Conservation (phyloP, 2,797 vertebrate genomes). For the Champsocephalus gunnari region DNA sequence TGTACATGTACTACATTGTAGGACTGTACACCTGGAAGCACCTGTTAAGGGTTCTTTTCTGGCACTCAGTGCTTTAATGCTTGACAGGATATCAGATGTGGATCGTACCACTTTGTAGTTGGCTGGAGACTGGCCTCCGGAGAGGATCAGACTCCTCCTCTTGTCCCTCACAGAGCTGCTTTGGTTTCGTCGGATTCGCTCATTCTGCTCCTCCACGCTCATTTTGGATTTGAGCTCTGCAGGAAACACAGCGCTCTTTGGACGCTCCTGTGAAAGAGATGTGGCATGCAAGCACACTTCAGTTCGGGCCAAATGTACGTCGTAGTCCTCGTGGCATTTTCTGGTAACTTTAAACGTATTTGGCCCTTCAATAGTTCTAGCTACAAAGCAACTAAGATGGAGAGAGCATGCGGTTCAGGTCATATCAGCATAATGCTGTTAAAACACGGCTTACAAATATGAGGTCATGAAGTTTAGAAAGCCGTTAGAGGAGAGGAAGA, state of each 20-base stretch:
- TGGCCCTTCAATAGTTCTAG: no score
- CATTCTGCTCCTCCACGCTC: slow-evolving; percentile 95
- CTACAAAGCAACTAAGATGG: no score
- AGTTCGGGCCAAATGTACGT: background rate
- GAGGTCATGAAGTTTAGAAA: background rate
- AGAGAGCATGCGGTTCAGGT: no score
- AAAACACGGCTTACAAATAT: background rate
- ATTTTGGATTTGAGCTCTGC: slow-evolving; percentile 92
- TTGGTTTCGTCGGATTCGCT: slow-evolving; percentile 93
- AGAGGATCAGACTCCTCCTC: slow-evolving; percentile 92
- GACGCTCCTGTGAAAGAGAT: slow-evolving; percentile 85
- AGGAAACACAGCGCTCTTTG: slow-evolving; percentile 91
- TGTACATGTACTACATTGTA: background rate
- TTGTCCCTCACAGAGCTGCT: slow-evolving; percentile 93
- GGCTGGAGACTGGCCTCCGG: slow-evolving; percentile 82
- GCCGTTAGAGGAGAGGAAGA: background rate
- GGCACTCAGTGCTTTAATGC: background rate
- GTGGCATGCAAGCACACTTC: background rate
- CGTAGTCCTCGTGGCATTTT: background rate
- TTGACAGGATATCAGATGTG: background rate
- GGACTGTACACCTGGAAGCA: background rate
- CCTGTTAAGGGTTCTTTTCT: background rate
- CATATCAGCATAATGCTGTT: no score
- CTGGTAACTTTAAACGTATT: no score
- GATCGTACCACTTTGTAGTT: slow-evolving; percentile 91